These are phyloP conservation scores for Erebia epiphron DNA, from an alignment of 2,888 invertebrate genomes.

Conservation along the genomic window DNA sequence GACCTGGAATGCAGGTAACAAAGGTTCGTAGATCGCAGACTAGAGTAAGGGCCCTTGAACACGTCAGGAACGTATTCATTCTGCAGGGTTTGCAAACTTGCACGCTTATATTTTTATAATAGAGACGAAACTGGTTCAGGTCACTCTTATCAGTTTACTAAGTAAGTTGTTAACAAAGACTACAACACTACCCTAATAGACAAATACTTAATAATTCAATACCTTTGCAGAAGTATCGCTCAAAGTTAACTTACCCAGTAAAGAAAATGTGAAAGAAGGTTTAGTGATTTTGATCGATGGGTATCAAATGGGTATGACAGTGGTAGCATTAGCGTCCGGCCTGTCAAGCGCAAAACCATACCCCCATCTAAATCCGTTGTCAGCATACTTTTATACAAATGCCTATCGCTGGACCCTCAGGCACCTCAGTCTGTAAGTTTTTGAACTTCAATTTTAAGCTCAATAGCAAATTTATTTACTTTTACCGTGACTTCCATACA, in stretches of 20 bases:
- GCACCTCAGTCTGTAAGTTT: slow-evolving; percentile 61
- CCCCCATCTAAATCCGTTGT: slow-evolving; percentile 54
- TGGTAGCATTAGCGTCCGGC: slow-evolving; percentile 53
- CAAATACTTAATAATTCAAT: background rate
- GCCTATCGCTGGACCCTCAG: slow-evolving; percentile 62
- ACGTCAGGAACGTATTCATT: no score
- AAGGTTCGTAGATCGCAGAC: no score
- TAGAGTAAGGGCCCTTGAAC: no score
- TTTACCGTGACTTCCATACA: no score
- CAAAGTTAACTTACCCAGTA: slow-evolving; percentile 42
- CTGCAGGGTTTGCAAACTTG: no score
- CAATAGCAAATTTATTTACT: background rate
- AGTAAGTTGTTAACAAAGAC: background rate
- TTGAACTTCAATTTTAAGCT: background rate
- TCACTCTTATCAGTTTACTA: background rate
- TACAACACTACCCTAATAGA: background rate
- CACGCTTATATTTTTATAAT: no score
- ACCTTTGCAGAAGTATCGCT: slow-evolving; percentile 45
- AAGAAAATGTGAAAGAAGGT: slow-evolving; percentile 48
- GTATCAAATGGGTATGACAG: slow-evolving; percentile 55
- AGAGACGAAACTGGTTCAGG: no score
- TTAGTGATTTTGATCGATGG: slow-evolving; percentile 56
- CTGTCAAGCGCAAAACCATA: slow-evolving; percentile 45
- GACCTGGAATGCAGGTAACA: no score
- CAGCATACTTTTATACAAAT: slow-evolving; percentile 59